A percentile compares a stretch with the other conserved stretches of the same genome.
Evolutionary conservation across 2,888 invertebrate genomes (phyloP).

Genomic region (Macroteleia sp.): DNA sequence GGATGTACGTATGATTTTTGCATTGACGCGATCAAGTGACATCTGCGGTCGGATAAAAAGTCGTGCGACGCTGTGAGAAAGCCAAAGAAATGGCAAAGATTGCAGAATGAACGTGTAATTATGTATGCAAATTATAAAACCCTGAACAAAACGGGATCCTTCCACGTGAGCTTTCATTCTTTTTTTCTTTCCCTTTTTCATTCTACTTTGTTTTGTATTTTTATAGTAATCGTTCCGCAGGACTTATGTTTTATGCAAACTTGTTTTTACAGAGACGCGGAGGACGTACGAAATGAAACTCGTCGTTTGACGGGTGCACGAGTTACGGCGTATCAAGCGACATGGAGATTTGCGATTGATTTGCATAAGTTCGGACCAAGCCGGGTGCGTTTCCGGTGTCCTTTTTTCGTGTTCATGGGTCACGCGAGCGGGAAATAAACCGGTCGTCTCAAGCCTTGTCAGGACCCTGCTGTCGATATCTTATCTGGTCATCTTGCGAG

Average conservation of each 20-base stretch:
- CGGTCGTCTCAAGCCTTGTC: background rate
- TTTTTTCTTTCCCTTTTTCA: too few species aligned
- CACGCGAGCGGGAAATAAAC: background rate
- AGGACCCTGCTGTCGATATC: constrained; percentile 16
- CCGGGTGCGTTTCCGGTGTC: background rate
- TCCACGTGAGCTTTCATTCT: too few species aligned
- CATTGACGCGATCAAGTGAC: background rate
- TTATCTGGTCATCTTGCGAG: constrained; percentile 29
- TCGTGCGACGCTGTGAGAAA: constrained; percentile 8
- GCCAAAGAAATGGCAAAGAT: constrained; percentile 3
- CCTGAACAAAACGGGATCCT: too few species aligned
- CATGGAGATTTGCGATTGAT: background rate
- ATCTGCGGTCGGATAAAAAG: constrained; percentile 20
- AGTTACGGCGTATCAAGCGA: background rate
- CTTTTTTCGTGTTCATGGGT: background rate
- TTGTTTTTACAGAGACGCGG: background rate
- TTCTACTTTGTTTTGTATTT: background rate
- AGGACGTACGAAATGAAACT: background rate
- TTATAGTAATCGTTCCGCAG: background rate
- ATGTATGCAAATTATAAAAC: background rate
- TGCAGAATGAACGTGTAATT: constrained; percentile 26
- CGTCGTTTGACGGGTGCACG: background rate
- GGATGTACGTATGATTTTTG: constrained; percentile 7
- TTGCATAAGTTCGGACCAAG: constrained; percentile 11
- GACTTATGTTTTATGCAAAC: constrained; percentile 15